phyloP scores from a whole-genome alignment of 2,113 vertebrate species.

The Toxostoma redivivum region DNA sequence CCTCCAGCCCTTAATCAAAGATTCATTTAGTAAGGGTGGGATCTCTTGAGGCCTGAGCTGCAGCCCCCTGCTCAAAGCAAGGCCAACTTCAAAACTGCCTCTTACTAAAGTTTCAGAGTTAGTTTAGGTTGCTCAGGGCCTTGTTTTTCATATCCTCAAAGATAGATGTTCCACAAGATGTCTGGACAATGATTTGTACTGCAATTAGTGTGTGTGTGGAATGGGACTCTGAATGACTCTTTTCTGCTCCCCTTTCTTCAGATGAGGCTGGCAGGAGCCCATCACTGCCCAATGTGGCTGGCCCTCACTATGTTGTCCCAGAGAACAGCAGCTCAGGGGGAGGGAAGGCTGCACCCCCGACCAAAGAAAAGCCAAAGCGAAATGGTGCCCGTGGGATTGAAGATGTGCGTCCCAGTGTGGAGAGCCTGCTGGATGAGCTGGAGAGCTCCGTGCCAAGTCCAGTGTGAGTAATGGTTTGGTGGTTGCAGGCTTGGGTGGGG shows the following conservation, averaged over 20 bases:
- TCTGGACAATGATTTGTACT: neutral
- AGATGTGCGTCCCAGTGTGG: constrained; percentile 87
- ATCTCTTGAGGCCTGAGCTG: neutral
- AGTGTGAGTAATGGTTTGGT: constrained; percentile 71
- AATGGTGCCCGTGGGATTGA: constrained; percentile 83
- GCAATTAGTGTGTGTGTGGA: neutral
- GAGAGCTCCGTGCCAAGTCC: constrained; percentile 91
- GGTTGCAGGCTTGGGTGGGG: neutral
- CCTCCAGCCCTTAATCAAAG: neutral
- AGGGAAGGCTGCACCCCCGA: constrained; percentile 69
- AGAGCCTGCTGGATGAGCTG: constrained; percentile 92
- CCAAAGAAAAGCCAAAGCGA: constrained; percentile 86
- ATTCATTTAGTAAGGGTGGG: neutral
- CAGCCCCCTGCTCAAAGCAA: neutral
- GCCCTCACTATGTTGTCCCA: constrained; percentile 77
- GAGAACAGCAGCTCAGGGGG: constrained; percentile 80
- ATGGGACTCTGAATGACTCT: neutral
- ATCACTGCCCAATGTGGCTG: constrained; percentile 39
- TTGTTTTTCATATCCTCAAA: neutral
- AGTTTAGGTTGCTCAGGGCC: neutral
- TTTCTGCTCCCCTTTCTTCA: neutral
- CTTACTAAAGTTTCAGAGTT: neutral
- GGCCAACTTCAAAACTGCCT: neutral
- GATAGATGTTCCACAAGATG: neutral
- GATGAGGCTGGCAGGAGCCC: constrained; percentile 71